These are phyloP conservation scores for Mionectes olivaceus DNA, from an alignment of 2,797 vertebrate genomes.

Conservation along the genomic window DNA sequence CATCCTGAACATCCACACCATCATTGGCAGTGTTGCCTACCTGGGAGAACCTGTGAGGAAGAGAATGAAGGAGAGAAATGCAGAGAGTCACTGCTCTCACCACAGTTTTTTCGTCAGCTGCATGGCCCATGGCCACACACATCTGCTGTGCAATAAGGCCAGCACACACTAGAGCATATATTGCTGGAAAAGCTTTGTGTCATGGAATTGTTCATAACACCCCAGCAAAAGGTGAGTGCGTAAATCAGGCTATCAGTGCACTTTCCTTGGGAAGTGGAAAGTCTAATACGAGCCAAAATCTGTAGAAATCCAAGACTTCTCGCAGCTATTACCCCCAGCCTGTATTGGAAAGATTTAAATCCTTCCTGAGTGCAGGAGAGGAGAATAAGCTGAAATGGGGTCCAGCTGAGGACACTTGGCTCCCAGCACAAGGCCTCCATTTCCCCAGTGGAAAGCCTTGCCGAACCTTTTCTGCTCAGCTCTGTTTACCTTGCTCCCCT, in stretches of 20 bases:
- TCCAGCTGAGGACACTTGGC: constrained; percentile 7
- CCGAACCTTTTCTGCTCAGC: not conserved
- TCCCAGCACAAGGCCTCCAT: not conserved
- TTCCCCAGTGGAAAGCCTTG: not conserved
- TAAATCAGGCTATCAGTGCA: not conserved
- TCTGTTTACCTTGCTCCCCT: constrained; percentile 18
- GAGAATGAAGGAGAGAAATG: not conserved
- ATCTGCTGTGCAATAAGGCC: not conserved
- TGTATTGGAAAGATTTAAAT: not conserved
- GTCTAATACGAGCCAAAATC: constrained; percentile 1
- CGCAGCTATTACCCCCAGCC: not conserved
- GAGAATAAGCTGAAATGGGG: not conserved
- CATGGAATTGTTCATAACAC: not conserved
- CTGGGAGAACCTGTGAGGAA: not conserved
- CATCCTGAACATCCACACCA: not conserved
- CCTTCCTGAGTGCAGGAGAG: not conserved
- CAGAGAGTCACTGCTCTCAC: not conserved
- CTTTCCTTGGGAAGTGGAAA: not conserved
- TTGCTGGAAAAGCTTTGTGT: not conserved
- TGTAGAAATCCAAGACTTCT: constrained; percentile 20
- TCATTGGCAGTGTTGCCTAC: not conserved
- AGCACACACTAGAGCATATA: not conserved
- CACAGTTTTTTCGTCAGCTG: not conserved
- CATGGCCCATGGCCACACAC: not conserved
- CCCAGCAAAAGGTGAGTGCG: not conserved